A percentile compares a stretch with the other conserved stretches of the same genome.
Evolutionary conservation across 2,113 vertebrate genomes (phyloP).

Genomic region (Lycaon pictus): DNA sequence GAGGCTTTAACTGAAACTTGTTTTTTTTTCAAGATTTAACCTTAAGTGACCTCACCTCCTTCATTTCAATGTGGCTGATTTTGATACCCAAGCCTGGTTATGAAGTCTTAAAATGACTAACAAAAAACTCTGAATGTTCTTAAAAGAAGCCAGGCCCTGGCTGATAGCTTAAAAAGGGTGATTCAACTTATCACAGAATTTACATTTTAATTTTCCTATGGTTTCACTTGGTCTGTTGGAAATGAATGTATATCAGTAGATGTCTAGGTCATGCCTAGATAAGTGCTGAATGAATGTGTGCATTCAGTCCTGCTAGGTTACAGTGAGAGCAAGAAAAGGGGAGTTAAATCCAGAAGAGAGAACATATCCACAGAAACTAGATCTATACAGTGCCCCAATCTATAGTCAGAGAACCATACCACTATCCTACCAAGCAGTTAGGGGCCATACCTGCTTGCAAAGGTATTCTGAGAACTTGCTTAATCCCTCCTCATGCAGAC

Average conservation of each 20-base stretch:
- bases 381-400: neutral
- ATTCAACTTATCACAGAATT: conserved; percentile 16
- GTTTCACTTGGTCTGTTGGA: neutral
- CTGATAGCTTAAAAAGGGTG: conserved; percentile 16
- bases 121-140: neutral
- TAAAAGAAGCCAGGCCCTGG: neutral
- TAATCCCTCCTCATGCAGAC: conserved; percentile 97
- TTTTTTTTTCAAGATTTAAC: conserved; percentile 27
- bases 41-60: neutral
- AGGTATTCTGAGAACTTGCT: conserved; percentile 97
- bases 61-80: neutral
- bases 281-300: neutral
- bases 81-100: conserved; percentile 37
- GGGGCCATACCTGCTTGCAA: conserved; percentile 93
- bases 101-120: neutral
- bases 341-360: neutral
- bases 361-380: conserved; percentile 18
- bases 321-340: neutral
- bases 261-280: neutral
- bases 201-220: conserved; percentile 57
- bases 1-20: neutral
- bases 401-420: neutral
- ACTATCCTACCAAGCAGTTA: neutral
- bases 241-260: neutral
- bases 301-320: neutral